Evolutionary conservation across 2,888 invertebrate species (phyloP).

Genomic region (Parnassius apollo): DNA sequence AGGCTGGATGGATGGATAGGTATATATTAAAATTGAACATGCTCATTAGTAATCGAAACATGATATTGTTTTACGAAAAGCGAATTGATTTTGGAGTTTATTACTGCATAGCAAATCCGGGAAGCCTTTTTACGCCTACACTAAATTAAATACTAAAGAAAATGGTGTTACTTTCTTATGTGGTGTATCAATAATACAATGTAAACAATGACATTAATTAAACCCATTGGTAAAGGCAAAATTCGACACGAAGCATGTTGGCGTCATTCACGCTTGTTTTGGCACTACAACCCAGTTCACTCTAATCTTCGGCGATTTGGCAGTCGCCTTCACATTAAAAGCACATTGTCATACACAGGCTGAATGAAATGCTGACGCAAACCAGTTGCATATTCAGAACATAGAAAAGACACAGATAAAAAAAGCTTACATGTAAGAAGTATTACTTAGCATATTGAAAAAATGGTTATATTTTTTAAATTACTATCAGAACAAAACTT

Average conservation of each 20-base stretch:
- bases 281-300: conserved; percentile 20
- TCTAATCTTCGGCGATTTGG: conserved; percentile 26
- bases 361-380: conserved; percentile 18
- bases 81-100: too few species aligned
- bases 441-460: too few species aligned
- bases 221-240: conserved; percentile 15
- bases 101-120: too few species aligned
- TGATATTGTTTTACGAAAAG: too few species aligned
- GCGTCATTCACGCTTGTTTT: conserved; percentile 19
- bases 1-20: too few species aligned
- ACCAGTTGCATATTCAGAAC: conserved; percentile 13
- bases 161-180: too few species aligned
- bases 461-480: too few species aligned
- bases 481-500: too few species aligned
- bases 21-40: too few species aligned
- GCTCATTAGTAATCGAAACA: too few species aligned
- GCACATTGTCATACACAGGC: conserved; percentile 12
- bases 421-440: not conserved
- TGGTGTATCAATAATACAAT: not conserved
- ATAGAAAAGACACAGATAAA: not conserved
- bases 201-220: conserved; percentile 9
- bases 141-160: too few species aligned
- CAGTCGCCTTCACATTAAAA: conserved; percentile 16
- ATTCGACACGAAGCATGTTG: conserved; percentile 18
- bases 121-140: too few species aligned